Evolutionary conservation across 2,797 vertebrate species (phyloP).

Genomic region (Enteromius mattozi): DNA sequence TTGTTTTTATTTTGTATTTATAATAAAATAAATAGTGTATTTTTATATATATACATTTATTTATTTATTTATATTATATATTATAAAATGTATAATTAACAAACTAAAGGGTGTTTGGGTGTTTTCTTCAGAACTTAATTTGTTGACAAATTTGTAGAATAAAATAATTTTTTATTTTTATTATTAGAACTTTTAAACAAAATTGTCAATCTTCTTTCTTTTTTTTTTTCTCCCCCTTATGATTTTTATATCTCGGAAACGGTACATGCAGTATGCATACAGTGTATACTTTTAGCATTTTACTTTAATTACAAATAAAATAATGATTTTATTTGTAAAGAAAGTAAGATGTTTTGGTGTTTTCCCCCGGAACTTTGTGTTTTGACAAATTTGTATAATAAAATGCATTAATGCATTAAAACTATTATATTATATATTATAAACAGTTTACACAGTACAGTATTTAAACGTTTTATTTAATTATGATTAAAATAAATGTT

Average conservation of each 20-base stretch:
- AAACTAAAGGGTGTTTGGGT: not conserved
- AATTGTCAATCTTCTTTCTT: not conserved
- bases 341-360: not conserved
- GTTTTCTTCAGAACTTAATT: not conserved
- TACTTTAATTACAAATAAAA: not conserved
- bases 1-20: no score
- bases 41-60: not conserved
- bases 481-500: not conserved
- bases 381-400: not conserved
- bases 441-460: no score
- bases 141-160: not conserved
- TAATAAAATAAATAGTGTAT: no score
- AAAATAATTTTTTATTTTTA: not conserved
- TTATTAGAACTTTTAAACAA: not conserved
- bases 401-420: not conserved
- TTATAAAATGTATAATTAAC: not conserved
- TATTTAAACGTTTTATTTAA: not conserved
- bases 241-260: not conserved
- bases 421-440: not conserved
- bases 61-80: not conserved
- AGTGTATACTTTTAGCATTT: not conserved
- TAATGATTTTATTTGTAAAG: no score
- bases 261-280: not conserved
- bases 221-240: not conserved
- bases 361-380: not conserved